These are phyloP conservation scores for Galbula dea DNA, from an alignment of 2,113 vertebrate genomes.

Conservation along the genomic window DNA sequence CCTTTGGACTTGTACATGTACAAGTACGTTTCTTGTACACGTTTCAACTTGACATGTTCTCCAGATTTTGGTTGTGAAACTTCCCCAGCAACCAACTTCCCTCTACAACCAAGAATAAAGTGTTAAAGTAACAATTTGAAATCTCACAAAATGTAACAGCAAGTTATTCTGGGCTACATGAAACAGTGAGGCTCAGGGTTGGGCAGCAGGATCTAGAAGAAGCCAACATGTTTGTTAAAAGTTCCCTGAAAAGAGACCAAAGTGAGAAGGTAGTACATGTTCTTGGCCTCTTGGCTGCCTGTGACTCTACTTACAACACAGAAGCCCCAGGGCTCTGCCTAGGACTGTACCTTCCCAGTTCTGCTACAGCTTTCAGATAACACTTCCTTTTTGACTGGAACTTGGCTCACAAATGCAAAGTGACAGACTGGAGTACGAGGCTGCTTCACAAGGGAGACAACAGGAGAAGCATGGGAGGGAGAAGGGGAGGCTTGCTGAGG, in stretches of 20 bases:
- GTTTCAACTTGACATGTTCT: too few species aligned
- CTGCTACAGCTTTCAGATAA: slow-evolving; percentile 34
- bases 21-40: too few species aligned
- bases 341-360: neutral
- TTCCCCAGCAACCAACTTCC: neutral
- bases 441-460: neutral
- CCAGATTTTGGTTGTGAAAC: slow-evolving; percentile 1
- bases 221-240: neutral
- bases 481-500: neutral
- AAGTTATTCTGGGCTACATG: neutral
- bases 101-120: neutral
- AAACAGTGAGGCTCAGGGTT: neutral
- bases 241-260: neutral
- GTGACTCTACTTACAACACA: neutral
- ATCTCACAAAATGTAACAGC: neutral
- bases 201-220: neutral
- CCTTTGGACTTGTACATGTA: neutral
- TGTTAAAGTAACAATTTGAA: neutral
- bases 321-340: neutral
- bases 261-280: neutral
- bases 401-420: neutral
- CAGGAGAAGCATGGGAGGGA: neutral
- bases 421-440: neutral
- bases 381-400: slow-evolving; percentile 16
- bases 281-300: neutral